phyloP scores from a whole-genome alignment of 2,888 invertebrate species.

The Erebia aethiops region DNA sequence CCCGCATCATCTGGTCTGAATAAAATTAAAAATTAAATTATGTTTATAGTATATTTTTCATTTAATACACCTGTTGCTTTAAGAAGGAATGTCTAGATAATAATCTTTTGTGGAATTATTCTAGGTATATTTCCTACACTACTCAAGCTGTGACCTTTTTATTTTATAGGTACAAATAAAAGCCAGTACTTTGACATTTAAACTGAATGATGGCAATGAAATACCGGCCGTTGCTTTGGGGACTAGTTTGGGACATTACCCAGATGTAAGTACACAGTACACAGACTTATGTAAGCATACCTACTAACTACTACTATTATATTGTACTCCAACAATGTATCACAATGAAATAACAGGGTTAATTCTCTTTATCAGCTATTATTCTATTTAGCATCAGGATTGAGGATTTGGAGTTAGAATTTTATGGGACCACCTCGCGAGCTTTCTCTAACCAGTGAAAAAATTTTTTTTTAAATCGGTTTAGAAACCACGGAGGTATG shows the following conservation, averaged over 20 bases:
- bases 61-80: background rate
- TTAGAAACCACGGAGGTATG: too few species aligned
- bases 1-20: too few species aligned
- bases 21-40: too few species aligned
- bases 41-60: background rate
- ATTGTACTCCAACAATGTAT: background rate
- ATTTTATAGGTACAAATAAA: conserved; percentile 16
- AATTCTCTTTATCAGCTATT: too few species aligned
- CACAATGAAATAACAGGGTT: too few species aligned
- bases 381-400: too few species aligned
- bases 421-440: too few species aligned
- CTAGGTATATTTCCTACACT: background rate
- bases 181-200: conserved; percentile 44
- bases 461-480: too few species aligned
- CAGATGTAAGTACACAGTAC: conserved; percentile 72
- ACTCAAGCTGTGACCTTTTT: background rate
- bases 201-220: conserved; percentile 64
- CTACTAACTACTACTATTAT: too few species aligned
- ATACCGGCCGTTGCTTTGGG: conserved; percentile 70
- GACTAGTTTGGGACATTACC: conserved; percentile 68
- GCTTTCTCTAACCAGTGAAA: too few species aligned
- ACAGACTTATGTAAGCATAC: background rate
- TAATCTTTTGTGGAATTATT: background rate
- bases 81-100: background rate
- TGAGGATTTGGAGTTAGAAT: too few species aligned